Base-by-base conservation (phyloP, 2,888 invertebrate species). In the Erannis defoliaria region DNA sequence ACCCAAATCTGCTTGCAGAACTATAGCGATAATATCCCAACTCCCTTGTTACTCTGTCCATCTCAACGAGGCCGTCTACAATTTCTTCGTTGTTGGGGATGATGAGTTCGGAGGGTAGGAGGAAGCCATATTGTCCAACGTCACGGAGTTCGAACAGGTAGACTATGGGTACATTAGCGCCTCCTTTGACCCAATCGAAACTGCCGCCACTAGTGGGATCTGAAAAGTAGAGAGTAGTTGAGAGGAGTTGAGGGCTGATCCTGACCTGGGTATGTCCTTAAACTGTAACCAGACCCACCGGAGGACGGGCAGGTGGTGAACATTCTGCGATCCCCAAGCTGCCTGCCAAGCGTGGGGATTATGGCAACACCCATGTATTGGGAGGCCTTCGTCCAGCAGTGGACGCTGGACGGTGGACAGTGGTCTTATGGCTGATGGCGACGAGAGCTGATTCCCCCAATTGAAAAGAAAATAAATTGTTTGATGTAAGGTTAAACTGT, bases 91-190 rank as follows among this genome's bases (percentile, higher is more conserved):
- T 94, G 60, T 95, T 95, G 1, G 90, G 90, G 12, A 93, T 81
- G 46, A 95, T 95, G 51, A 89, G 86, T 0, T 84, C 83, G 0
- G 90, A 67, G 0, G 95, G 95, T 0, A 95, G 82, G 2, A 94
- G 77, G 81, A 95, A 95, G 0, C 95, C 95, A 56, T 84, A 89
- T 18, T 82, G 77, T 0, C 95, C 94, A 2, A 86, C 81, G 67
- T 95, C 95, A 26, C 95, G 83, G 0, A 95, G 89, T 72, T 96
- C 95, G 21, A 95, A 89, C 0, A 95, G 93, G 72, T 93, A 94
- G 4, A 94, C 85, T 21, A 95, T 90, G 8, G 94, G 94, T 0
- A 94, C 87, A 0, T 93, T 84, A 0, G 93, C 88, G 0, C 73
- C 83, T 3, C 90, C 90, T 71, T 94, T 93, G 0, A 94, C 95